Evolutionary conservation across 2,113 vertebrate genomes (phyloP).

Genomic region (Podocnemis expansa): DNA sequence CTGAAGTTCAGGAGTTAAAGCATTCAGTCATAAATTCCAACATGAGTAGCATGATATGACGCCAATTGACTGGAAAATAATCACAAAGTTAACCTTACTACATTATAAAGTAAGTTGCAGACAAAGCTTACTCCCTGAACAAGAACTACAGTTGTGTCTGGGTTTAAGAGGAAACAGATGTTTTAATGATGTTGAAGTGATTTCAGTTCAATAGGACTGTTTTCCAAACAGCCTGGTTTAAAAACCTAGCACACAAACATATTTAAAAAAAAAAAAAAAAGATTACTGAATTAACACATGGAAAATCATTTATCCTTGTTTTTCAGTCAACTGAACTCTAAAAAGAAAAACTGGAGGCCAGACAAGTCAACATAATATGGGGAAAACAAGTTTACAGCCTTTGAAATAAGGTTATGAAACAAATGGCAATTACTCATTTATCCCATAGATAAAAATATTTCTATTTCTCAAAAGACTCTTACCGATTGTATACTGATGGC

Average conservation of each 20-base stretch:
- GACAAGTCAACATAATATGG: not conserved
- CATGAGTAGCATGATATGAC: not conserved
- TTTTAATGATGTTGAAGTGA: constrained; percentile 15
- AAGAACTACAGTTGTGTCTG: not conserved
- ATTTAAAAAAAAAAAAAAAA: not conserved
- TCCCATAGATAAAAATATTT: not conserved
- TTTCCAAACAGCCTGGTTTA: not conserved
- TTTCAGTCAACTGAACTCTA: not conserved
- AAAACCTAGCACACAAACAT: not conserved
- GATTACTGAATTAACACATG: not conserved
- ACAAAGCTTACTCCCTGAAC: not conserved
- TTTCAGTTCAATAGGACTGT: not conserved
- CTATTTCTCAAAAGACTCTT: not conserved
- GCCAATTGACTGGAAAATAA: constrained; percentile 39
- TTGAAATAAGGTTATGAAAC: not conserved
- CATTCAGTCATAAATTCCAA: not conserved
- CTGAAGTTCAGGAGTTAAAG: not conserved
- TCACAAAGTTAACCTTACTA: not conserved
- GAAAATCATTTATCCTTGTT: not conserved
- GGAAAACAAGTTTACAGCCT: not conserved
- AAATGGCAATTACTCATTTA: not conserved
- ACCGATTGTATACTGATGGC: not conserved
- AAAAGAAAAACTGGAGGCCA: not conserved
- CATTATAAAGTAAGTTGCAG: not conserved
- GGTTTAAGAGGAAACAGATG: constrained; percentile 29